Evolutionary conservation across 2,888 invertebrate species (phyloP).

Genomic region (Epinotia brunnichana): DNA sequence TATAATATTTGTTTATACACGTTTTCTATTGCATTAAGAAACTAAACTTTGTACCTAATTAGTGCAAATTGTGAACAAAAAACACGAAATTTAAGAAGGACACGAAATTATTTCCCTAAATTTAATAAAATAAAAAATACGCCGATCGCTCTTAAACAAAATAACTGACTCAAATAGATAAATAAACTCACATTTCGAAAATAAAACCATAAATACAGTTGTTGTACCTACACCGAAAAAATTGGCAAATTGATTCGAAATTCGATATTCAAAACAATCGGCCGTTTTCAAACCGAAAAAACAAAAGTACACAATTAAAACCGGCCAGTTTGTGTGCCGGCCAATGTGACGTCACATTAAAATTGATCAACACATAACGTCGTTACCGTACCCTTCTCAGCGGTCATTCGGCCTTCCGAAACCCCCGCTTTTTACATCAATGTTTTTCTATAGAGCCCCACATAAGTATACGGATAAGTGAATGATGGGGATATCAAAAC

Average conservation of each 20-base stretch:
- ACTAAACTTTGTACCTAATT: no score
- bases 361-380: conserved; percentile 83
- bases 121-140: not conserved
- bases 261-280: conserved; percentile 5
- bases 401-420: conserved; percentile 78
- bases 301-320: no score
- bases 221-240: not conserved
- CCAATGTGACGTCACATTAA: conserved; percentile 65
- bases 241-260: not conserved
- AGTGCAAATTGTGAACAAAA: not conserved
- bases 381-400: conserved; percentile 83
- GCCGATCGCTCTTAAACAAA: not conserved
- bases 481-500: conserved; percentile 81
- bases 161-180: not conserved
- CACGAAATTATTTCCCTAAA: not conserved
- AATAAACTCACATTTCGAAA: no score
- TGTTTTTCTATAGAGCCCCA: conserved; percentile 81
- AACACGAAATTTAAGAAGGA: not conserved
- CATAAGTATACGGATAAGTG: conserved; percentile 71
- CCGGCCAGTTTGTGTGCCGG: no score
- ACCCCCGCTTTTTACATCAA: conserved; percentile 83
- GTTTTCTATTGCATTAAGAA: no score
- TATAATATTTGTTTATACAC: no score
- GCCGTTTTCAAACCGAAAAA: not conserved
- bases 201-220: no score